A percentile compares a stretch with the other conserved stretches of the same genome.
Evolutionary conservation across 2,797 vertebrate species (phyloP).

Genomic region (Galaxias olidus): DNA sequence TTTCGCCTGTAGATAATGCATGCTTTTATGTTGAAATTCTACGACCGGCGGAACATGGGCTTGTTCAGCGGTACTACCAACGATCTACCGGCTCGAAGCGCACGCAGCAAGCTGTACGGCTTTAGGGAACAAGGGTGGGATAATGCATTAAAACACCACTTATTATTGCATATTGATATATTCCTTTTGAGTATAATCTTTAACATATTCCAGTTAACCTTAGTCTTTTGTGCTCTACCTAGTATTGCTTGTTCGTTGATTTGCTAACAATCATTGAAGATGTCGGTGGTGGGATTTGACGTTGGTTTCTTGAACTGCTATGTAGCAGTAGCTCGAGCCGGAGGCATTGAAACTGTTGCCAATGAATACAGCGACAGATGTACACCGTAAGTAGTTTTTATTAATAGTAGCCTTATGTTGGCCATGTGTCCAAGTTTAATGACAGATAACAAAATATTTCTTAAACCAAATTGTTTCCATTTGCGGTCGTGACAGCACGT

Average conservation of each 20-base stretch:
- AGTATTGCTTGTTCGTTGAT: slow-evolving; percentile 57
- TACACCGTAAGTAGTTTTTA: slow-evolving; percentile 75
- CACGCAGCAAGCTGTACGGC: slow-evolving; percentile 62
- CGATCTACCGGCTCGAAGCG: slow-evolving; percentile 52
- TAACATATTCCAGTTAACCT: not conserved
- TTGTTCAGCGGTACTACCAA: slow-evolving; percentile 1
- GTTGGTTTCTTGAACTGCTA: slow-evolving; percentile 97
- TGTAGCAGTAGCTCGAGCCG: slow-evolving; percentile 93
- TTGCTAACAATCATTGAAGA: slow-evolving; percentile 68
- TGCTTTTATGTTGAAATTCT: slow-evolving; percentile 16
- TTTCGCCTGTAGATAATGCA: no score
- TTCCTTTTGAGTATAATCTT: not conserved
- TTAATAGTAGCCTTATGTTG: not conserved
- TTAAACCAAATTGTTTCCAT: no score
- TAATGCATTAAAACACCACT: slow-evolving; percentile 44
- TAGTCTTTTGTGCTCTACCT: slow-evolving; percentile 23
- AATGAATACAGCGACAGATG: slow-evolving; percentile 96
- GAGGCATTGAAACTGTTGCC: slow-evolving; percentile 94
- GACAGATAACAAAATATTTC: not conserved
- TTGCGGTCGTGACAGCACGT: slow-evolving; percentile 1
- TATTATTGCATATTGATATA: slow-evolving; percentile 22
- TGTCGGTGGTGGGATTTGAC: slow-evolving; percentile 96
- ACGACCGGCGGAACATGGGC: not conserved
- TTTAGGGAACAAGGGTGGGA: slow-evolving; percentile 67
- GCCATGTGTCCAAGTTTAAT: not conserved